Base-by-base conservation (phyloP, 2,797 vertebrate species). In the Kryptolebias ocellatus region DNA sequence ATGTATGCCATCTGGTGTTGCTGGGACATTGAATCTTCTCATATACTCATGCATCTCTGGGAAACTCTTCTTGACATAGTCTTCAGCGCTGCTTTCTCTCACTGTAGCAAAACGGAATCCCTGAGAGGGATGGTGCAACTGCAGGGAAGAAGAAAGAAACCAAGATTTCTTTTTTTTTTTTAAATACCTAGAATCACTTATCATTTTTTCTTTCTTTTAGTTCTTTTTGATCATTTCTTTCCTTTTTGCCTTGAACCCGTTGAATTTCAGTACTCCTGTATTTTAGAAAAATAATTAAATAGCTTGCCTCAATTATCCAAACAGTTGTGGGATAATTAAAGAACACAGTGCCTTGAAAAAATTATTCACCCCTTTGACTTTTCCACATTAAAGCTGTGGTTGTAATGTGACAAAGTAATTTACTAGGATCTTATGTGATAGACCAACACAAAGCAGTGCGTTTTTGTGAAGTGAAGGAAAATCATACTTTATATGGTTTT, bases 1-100 rank as follows among this genome's bases (percentile, higher is more conserved):
- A 5, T 94, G 88, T 56, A 99, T 96, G 60, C 98, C 98, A 1
- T 97, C 95, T 0, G 95, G 95, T 55, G 98, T 99, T 44, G 96
- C 94, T 0, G 98, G 98, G 37, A 95, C 96, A 2, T 98, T 99
- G 92, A 97, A 98, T 80, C 96, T 93, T 57, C 97, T 94, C 98
- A 99, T 99, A 87, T 99, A 98, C 78, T 99, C 98, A 0, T 99
- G 96, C 97, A 99, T 99, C 88, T 99, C 98, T 0, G 98, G 98
- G 80, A 99, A 99, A 91, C 97, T 99, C 90, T 98, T 98, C 83
- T 96, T 95, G 87, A 99, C 90, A 8, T 99, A 99, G 84, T 97
- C 97, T 89, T 99, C 97, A 0, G 97, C 96, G 1, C 98, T 99
- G 93, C 97, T 99, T 83, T 99, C 98, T 67, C 95, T 93, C 72